Evolutionary conservation across 2,113 vertebrate genomes (phyloP), one percentile per base, ranked within the genome.

Genomic region (Atherinomorus stipes): DNA sequence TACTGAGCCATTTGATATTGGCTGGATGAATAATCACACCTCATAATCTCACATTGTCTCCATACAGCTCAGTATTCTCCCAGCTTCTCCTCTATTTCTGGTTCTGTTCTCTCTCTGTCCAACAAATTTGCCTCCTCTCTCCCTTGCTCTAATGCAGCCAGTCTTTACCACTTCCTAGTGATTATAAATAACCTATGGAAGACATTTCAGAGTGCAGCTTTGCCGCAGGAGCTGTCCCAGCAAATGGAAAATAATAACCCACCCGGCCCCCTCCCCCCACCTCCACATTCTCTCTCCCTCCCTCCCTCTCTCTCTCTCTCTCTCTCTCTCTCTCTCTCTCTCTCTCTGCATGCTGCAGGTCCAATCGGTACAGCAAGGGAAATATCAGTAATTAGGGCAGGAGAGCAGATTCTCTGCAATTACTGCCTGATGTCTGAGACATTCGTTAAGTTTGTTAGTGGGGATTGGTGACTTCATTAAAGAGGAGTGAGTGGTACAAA

Each of bases 391-490:
- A 91, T 90, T 90, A 89, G 81, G 64, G 76, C n/a, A n/a, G 67
- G 79, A 60, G 58, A 87, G 79, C 50, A 82, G 54, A 76, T 73
- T 78, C 78, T 90, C 56, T 52, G 81, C 84, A 85, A 90, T 90
- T 88, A 89, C 61, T 34, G 80, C 53, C 66, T 81, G 85, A 81
- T 85, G 86, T 80, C 26, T 42, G 49, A 80, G 81, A 85, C 79
- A 80, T 87, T 85, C 10, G 75, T 85, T 83, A 80, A 57, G 88
- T 86, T 90, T 85, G 88, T 92, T 90, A 90, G 86, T 7, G 67
- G 51, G 76, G 63, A 81, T 67, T 50, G 74, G 49, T 71, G 56
- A 78, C 86, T 87, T 85, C 81, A 85, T 88, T 90, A 86, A 56
- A 68, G 50, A 64, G 47, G 45, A 73, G 47, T 38, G 74, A 85